Evolutionary conservation across 1,140 invertebrate species (phyloP).

Genomic region (Protaetia brevitarsis): DNA sequence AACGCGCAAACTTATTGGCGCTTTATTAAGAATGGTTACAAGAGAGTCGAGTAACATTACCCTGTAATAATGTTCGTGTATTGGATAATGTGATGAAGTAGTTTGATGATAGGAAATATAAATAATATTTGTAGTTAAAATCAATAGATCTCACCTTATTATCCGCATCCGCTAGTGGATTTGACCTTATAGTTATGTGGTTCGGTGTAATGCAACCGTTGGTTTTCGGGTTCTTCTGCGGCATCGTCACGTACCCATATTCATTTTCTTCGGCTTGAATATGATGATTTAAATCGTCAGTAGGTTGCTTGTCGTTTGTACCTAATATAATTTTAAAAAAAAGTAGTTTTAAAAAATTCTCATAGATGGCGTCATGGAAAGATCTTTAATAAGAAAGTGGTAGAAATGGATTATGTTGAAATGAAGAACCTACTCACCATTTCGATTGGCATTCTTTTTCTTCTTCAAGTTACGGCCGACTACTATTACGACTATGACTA

Average conservation of each 20-base stretch:
- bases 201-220: conserved; percentile 59
- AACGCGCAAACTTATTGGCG: background rate
- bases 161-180: conserved; percentile 64
- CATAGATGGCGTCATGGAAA: no score
- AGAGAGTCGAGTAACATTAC: conserved; percentile 6
- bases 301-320: conserved; percentile 33
- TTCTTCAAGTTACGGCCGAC: conserved; percentile 51
- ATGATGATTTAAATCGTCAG: conserved; percentile 47
- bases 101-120: conserved; percentile 35
- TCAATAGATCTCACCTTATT: conserved; percentile 53
- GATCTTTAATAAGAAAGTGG: no score
- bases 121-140: conserved; percentile 8
- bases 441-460: conserved; percentile 37
- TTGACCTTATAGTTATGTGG: conserved; percentile 68
- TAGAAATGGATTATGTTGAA: no score
- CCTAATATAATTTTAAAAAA: no score
- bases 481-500: conserved; percentile 50
- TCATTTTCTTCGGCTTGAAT: conserved; percentile 51
- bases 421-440: conserved; percentile 25
- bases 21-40: background rate
- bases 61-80: conserved; percentile 22
- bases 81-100: conserved; percentile 11
- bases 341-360: no score
- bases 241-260: conserved; percentile 42
- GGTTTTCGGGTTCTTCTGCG: conserved; percentile 48